Evolutionary conservation across 2,888 invertebrate species (phyloP), one percentile per base, ranked within the genome.

Genomic region (Choristoneura rosaceana): DNA sequence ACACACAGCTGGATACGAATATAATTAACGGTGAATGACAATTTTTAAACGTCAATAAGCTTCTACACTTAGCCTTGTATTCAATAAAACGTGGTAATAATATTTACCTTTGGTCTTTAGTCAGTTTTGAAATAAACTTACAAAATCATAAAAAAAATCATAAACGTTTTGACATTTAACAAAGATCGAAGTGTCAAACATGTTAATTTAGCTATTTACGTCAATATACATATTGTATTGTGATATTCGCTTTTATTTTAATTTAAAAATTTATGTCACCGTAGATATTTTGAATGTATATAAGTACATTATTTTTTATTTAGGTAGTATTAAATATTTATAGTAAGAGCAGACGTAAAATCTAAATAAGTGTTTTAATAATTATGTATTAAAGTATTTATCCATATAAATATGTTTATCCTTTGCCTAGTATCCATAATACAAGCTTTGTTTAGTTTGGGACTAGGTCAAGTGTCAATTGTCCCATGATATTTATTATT

Each of bases 1-100:
- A 50, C 12, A 25, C 69, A 43, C 62, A 69, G 62, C 69, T 62
- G 62, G 61, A 52, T 55, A 63, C 43, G 62, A 63, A 63, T 63
- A 25, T 45, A 15, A 61, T 69, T 52, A 60, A 68, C 25, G 50
- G 61, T 61, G 61, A 43, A 69, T 52, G 52, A 25, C 38, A 43
- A 17, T 69, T 61, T 68, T 58, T 69, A 17, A 62, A 45, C 62
- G 25, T 62, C 14, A 45, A 45, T 43, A 41, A 15, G 41, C 25
- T n/a, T n/a, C 33, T 45, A 25, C 61, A 61, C 25, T 43, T 41
- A 45, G 9, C 45, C 25, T 62, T 62, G 62, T 33, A 45, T 25
- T 43, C 1, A 61, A 43, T 8, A 15, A 62, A 17, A 12, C 15
- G 7, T 9, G 12, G 17, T 25, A 62, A 45, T 17, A 41, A 7